A percentile compares a stretch with the other conserved stretches of the same genome.
Evolutionary conservation across 2,113 vertebrate species (phyloP).

Genomic region (Oophaga pumilio): DNA sequence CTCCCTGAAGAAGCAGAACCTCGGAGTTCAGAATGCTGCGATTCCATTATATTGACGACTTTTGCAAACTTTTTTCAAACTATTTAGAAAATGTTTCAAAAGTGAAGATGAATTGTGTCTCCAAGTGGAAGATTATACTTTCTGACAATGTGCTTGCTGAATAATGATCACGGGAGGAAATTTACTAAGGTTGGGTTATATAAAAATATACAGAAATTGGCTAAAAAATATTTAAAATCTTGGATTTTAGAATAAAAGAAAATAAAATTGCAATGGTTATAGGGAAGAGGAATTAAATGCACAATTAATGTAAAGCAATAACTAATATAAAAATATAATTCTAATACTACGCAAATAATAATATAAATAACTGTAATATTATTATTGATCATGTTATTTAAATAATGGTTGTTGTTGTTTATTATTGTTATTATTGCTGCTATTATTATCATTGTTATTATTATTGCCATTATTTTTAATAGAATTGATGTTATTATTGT

Average conservation of each 20-base stretch:
- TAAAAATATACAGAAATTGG: background rate
- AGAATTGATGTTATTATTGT: no score
- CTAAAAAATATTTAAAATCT: background rate
- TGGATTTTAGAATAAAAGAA: no score
- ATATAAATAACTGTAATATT: background rate
- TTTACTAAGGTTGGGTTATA: background rate
- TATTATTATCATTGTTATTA: no score
- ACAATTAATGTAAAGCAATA: background rate
- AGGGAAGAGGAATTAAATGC: background rate
- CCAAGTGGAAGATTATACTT: background rate
- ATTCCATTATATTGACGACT: conserved; percentile 55
- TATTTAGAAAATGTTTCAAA: background rate
- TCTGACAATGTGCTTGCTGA: background rate
- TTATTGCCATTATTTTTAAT: no score
- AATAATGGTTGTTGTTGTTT: no score
- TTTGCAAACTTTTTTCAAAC: conserved; percentile 33
- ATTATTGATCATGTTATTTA: no score
- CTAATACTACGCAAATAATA: background rate
- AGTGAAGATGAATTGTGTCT: background rate
- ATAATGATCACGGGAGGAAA: background rate
- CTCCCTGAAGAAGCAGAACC: conserved; percentile 73
- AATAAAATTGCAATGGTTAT: background rate
- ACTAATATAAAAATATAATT: background rate
- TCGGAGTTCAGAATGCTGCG: conserved; percentile 20
- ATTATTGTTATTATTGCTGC: no score